A percentile compares a stretch with the other conserved stretches of the same genome.
Evolutionary conservation across 64 coral and sea anemone genomes (phyloP).

Genomic region (Anthopleura sola): DNA sequence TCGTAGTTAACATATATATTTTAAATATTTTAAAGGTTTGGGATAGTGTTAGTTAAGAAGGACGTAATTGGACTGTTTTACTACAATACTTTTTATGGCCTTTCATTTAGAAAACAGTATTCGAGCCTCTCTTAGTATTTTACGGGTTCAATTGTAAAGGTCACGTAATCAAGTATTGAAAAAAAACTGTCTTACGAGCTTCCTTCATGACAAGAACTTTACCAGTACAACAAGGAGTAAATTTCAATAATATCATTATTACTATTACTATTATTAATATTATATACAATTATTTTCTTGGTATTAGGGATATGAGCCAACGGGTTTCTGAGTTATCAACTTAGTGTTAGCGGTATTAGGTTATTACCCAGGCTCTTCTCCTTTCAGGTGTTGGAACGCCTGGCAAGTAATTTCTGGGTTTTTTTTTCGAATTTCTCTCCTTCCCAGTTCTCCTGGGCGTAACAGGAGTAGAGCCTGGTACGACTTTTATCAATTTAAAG

Average conservation of each 20-base stretch:
- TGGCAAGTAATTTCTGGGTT: too few relatives aligned
- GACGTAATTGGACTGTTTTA: too few relatives aligned
- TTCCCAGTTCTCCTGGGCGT: neutral
- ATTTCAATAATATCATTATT: neutral
- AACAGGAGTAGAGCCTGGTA: neutral
- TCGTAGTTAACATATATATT: too few relatives aligned
- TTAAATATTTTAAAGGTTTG: too few relatives aligned
- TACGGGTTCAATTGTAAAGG: too few relatives aligned
- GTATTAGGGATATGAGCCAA: too few relatives aligned
- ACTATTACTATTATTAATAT: neutral
- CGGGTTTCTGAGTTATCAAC: too few relatives aligned
- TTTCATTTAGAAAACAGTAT: too few relatives aligned
- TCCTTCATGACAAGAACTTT: neutral
- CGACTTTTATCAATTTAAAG: neutral
- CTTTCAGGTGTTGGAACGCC: neutral
- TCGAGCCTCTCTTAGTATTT: too few relatives aligned
- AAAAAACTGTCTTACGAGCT: neutral
- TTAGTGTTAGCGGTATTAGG: neutral
- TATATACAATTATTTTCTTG: too few relatives aligned
- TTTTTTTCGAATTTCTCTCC: neutral
- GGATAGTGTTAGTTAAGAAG: too few relatives aligned
- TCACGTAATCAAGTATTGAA: neutral
- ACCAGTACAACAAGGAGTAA: neutral
- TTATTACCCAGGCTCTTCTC: neutral
- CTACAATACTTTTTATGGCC: too few relatives aligned